phyloP scores from a whole-genome alignment of 2,797 vertebrate species.

The Tragelaphus eurycerus region DNA sequence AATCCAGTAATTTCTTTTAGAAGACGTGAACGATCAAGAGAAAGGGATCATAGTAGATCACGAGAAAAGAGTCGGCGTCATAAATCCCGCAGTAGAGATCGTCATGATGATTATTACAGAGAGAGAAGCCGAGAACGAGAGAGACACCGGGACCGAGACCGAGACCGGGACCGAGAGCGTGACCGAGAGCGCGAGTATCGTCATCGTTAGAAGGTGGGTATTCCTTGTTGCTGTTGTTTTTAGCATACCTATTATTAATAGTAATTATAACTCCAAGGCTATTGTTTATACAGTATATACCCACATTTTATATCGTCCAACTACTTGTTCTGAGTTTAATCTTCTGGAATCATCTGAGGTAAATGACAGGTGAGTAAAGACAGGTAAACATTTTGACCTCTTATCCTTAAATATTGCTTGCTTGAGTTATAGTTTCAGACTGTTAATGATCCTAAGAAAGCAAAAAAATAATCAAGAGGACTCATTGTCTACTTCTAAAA shows the following conservation, averaged over 20 bases:
- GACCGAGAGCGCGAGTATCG: constrained; percentile 97
- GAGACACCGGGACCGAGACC: constrained; percentile 95
- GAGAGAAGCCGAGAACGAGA: constrained; percentile 97
- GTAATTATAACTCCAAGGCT: constrained; percentile 63
- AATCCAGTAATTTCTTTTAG: constrained; percentile 89
- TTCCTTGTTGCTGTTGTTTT: constrained; percentile 55
- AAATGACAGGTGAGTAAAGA: constrained; percentile 77
- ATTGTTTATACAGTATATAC: constrained; percentile 70
- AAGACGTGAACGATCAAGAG: constrained; percentile 98
- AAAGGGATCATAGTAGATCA: constrained; percentile 98
- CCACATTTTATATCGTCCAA: constrained; percentile 71
- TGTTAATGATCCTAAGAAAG: constrained; percentile 53
- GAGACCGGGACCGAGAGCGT: constrained; percentile 94
- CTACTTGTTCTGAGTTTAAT: constrained; percentile 76
- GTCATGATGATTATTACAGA: constrained; percentile 98
- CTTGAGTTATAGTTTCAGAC: constrained; percentile 8
- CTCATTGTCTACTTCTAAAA: constrained; percentile 75
- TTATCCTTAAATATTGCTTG: constrained; percentile 47
- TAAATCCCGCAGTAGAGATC: constrained; percentile 98
- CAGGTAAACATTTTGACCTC: constrained; percentile 76
- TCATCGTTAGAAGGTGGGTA: constrained; percentile 94
- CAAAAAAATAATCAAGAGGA: constrained; percentile 73
- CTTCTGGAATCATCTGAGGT: constrained; percentile 75
- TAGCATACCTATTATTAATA: constrained; percentile 47
- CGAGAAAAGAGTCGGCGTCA: constrained; percentile 97